Conservation (phyloP, 2,113 vertebrate genomes). For the Carassius auratus region DNA sequence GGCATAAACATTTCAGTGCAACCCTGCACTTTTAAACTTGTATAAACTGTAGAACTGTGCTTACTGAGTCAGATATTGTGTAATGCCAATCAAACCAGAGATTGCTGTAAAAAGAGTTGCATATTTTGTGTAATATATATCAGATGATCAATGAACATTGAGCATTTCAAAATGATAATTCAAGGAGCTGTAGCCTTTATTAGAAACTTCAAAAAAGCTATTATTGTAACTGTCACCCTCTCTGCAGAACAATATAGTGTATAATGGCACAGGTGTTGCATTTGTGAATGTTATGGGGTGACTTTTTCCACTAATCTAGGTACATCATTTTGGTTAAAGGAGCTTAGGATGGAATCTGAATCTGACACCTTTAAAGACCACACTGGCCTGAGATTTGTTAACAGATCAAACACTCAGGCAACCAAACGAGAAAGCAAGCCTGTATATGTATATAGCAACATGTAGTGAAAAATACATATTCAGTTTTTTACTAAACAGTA, state of each 20-base stretch:
- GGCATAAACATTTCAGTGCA: background rate
- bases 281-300: background rate
- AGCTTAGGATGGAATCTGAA: constrained; percentile 48
- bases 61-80: background rate
- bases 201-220: background rate
- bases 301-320: background rate
- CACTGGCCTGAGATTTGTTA: constrained; percentile 15
- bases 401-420: background rate
- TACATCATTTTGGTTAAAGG: background rate
- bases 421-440: no score
- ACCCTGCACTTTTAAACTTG: background rate
- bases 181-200: no score
- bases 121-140: background rate
- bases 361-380: constrained; percentile 41
- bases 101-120: no score
- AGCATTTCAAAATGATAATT: background rate
- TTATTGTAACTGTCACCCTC: background rate
- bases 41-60: background rate
- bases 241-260: background rate
- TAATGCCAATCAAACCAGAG: background rate
- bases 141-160: background rate
- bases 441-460: no score
- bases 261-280: background rate
- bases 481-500: background rate
- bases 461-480: background rate